Percentiles rank a stretch among this genome's conserved stretches.
These are phyloP conservation scores for Apamea crenata DNA, from an alignment of 2,888 invertebrate genomes.

Conservation along the genomic window DNA sequence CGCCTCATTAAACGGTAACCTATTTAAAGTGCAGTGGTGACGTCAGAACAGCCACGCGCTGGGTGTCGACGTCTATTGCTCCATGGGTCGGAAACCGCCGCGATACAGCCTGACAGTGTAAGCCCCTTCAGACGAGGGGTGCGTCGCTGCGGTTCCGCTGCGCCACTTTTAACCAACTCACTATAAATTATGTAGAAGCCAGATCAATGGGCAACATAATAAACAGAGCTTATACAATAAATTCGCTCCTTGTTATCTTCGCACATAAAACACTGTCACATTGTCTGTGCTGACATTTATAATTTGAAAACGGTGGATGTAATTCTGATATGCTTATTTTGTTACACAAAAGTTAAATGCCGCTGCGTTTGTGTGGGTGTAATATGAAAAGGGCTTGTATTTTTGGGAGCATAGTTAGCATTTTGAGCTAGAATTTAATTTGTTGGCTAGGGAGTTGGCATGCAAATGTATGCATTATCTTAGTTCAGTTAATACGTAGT, in stretches of 20 bases:
- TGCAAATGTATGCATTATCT: conserved; percentile 61
- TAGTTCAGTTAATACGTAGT: conserved; percentile 42
- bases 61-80: conserved; percentile 62
- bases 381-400: conserved; percentile 13
- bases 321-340: conserved; percentile 61
- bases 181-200: conserved; percentile 61
- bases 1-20: conserved; percentile 63
- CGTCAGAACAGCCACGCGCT: conserved; percentile 57
- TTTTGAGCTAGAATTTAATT: conserved; percentile 46
- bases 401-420: conserved; percentile 39
- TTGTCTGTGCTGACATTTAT: conserved; percentile 60
- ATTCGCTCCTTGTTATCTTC: conserved; percentile 63
- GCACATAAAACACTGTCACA: conserved; percentile 61
- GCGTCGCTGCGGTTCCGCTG: conserved; percentile 51
- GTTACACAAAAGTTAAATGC: conserved; percentile 46
- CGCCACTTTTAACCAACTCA: conserved; percentile 53
- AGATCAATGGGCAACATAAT: conserved; percentile 60
- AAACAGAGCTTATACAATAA: conserved; percentile 57
- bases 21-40: conserved; percentile 66
- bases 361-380: conserved; percentile 15
- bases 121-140: conserved; percentile 60
- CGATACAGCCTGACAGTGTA: conserved; percentile 63
- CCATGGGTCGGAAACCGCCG: conserved; percentile 64
- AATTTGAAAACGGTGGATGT: conserved; percentile 52
- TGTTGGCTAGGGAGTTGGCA: conserved; percentile 46